These are phyloP conservation scores for Grantiella picta DNA, from an alignment of 2,113 vertebrate genomes.

Conservation along the genomic window DNA sequence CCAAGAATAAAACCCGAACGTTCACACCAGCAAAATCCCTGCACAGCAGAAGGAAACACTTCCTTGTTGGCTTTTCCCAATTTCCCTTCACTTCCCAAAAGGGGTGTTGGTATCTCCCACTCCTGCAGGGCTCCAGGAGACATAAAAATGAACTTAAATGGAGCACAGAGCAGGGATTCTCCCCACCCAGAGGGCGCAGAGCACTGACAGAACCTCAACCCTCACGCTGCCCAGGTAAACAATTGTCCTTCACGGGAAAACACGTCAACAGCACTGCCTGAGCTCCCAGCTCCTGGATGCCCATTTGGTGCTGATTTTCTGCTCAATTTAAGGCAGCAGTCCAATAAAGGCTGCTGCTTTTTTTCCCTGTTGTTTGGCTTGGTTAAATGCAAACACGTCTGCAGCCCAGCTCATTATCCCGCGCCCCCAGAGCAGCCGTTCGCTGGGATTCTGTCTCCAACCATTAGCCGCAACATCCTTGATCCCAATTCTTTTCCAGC, in stretches of 20 bases:
- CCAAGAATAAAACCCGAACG: not conserved
- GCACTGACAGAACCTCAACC: not conserved
- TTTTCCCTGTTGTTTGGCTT: not conserved
- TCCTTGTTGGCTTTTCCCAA: not conserved
- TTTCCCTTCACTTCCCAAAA: not conserved
- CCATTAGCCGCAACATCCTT: not conserved
- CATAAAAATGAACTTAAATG: not conserved
- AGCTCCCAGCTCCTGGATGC: not conserved
- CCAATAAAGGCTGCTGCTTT: conserved; percentile 6
- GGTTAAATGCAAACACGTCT: conserved; percentile 14
- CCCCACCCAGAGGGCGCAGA: not conserved
- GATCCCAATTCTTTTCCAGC: not conserved
- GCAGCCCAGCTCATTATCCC: conserved; percentile 31
- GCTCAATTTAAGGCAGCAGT: conserved; percentile 53
- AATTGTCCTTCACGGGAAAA: not conserved
- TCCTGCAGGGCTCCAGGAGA: not conserved
- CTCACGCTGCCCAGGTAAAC: not conserved
- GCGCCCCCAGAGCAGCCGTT: not conserved
- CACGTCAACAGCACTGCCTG: not conserved
- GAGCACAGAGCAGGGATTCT: not conserved
- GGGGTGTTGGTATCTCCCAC: not conserved
- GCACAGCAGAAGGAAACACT: not conserved
- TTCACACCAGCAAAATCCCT: not conserved
- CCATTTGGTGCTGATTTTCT: conserved; percentile 53
- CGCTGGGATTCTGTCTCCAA: not conserved